A percentile compares a stretch with the other conserved stretches of the same genome.
These are phyloP conservation scores for Brachynemurus nebulosus DNA, from an alignment of 2,888 invertebrate genomes.

Conservation along the genomic window DNA sequence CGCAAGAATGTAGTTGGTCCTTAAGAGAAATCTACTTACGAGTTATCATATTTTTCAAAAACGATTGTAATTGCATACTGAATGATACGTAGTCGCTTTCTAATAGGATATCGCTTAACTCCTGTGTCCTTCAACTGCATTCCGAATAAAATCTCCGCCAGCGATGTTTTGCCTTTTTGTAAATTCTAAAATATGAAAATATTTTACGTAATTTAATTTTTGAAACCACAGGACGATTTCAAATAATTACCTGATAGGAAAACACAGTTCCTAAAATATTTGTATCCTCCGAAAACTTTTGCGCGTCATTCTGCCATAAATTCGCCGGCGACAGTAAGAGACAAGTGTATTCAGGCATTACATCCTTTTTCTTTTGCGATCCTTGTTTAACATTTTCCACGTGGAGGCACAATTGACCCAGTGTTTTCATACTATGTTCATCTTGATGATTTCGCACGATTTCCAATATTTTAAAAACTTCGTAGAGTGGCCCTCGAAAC, in stretches of 20 bases:
- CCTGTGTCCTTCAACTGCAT: slow-evolving; percentile 84
- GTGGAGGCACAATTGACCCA: slow-evolving; percentile 73
- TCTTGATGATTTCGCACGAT: slow-evolving; percentile 73
- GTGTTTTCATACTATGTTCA: slow-evolving; percentile 50
- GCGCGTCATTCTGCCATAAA: slow-evolving; percentile 77
- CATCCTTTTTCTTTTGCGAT: slow-evolving; percentile 40
- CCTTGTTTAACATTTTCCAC: slow-evolving; percentile 62
- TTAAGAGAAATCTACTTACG: slow-evolving; percentile 36
- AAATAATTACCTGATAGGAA: slow-evolving; percentile 57
- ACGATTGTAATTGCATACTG: slow-evolving; percentile 85
- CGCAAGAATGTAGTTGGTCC: too few relatives aligned
- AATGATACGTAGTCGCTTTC: slow-evolving; percentile 70
- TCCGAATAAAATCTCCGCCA: slow-evolving; percentile 85
- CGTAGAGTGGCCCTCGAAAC: slow-evolving; percentile 78
- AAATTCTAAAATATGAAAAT: slow-evolving; percentile 41
- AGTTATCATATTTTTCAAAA: slow-evolving; percentile 61
- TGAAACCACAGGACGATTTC: slow-evolving; percentile 2
- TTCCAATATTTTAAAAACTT: slow-evolving; percentile 78
- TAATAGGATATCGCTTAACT: slow-evolving; percentile 73
- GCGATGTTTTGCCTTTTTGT: slow-evolving; percentile 70
- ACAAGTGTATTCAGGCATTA: slow-evolving; percentile 86
- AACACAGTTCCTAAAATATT: slow-evolving; percentile 71
- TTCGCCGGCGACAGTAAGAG: slow-evolving; percentile 85
- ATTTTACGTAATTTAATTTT: not conserved
- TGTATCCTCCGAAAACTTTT: slow-evolving; percentile 63